Evolutionary conservation across 92 coral and sea anemone genomes (phyloP), one percentile per base, ranked within the genome.

Genomic region (Porites cylindrica): DNA sequence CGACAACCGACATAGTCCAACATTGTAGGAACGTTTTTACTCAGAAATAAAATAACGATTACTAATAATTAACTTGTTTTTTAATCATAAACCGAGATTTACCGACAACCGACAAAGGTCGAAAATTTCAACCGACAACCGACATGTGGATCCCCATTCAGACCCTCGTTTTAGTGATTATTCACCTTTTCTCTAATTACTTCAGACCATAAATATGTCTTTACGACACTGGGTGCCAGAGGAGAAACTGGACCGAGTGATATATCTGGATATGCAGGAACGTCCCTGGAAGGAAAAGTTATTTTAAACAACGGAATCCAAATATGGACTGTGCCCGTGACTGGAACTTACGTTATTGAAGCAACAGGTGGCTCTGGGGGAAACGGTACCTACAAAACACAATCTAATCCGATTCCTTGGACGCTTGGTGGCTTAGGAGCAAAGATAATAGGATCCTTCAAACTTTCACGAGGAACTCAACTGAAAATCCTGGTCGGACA

Each of bases 371-470:
- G 94, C 14, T 91, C 96, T 32, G 99, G 99, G 6, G 94, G 93
- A 7, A 93, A 93, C 66, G 98, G 99, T 4, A 85, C 92, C 19
- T 20, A 10, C 1, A 66, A 16, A 2, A 68, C 0, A 4, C n/a
- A 54, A 1, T 64, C 18, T 12, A 52, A 13, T 32, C 72, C 79
- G 58, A 9, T 70, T 54, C 70, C 47, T 8, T 87, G 87, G 95
- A 82, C 59, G 32, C 62, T 56, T 29, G 99, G 98, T 47, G 99
- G 99, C 66, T 93, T 92, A 75, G 99, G 99, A 21, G 98, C 98
- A 1, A 87, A 81, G 66, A 83, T 96, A 1, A 78, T 73, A 10
- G 99, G 99, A 52, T 86, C 89, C 20, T 96, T 96, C 75, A 14
- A 17, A 7, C 88, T 96, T 23, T 17, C 7, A 0, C 51, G 67